phyloP scores from a whole-genome alignment of 1,140 invertebrate species.

The Diabrotica undecimpunctata region DNA sequence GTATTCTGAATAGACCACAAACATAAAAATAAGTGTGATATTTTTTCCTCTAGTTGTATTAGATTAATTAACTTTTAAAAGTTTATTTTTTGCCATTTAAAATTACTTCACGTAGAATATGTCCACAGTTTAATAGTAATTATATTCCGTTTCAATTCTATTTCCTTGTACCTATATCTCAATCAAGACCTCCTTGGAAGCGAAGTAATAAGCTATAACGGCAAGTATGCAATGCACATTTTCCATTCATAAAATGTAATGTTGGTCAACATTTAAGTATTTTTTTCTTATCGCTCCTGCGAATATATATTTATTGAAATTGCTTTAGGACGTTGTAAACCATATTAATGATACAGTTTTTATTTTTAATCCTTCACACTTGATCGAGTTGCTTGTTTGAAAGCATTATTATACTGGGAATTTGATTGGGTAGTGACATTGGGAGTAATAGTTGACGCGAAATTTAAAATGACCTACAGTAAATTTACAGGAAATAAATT shows the following conservation, averaged over 20 bases:
- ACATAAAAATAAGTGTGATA: neutral
- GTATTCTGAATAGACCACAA: no score
- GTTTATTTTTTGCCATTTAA: neutral
- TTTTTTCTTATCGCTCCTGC: neutral
- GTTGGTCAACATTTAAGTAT: conserved; percentile 1
- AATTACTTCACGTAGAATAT: neutral
- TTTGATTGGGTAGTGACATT: no score
- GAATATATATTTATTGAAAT: conserved; percentile 6
- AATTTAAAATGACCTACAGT: no score
- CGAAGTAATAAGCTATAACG: conserved; percentile 5
- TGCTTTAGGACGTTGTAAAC: conserved; percentile 11
- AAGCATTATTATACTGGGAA: neutral
- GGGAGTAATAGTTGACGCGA: no score
- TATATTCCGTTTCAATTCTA: neutral
- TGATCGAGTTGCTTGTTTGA: neutral
- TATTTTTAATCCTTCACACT: conserved; percentile 13
- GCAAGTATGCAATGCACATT: neutral
- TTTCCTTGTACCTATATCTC: neutral
- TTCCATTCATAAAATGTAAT: neutral
- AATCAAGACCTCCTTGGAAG: conserved; percentile 6
- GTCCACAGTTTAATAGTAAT: neutral
- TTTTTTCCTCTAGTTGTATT: neutral
- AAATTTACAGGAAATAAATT: no score
- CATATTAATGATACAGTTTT: conserved; percentile 9
- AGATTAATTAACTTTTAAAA: neutral